Conservation (phyloP, 2,113 vertebrate species). For the Caretta caretta region DNA sequence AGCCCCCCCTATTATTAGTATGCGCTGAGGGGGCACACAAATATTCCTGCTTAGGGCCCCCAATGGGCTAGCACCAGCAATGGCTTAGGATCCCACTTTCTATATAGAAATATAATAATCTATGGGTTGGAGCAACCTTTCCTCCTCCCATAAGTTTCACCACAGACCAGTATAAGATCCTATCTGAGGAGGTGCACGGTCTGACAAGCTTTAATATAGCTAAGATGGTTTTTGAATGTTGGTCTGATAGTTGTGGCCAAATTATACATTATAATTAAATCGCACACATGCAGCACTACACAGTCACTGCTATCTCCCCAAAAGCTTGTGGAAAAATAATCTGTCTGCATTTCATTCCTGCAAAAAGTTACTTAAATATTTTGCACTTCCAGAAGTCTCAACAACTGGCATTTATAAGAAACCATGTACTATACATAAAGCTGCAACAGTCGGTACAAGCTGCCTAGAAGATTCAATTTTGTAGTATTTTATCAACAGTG, state of each 20-base stretch:
- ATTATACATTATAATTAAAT: not conserved
- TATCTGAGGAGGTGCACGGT: not conserved
- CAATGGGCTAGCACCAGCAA: not conserved
- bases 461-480: not conserved
- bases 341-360: not conserved
- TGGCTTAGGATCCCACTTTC: not conserved
- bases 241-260: not conserved
- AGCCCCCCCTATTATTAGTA: not conserved
- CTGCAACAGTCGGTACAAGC: not conserved
- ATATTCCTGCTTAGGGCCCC: not conserved
- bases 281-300: too few relatives aligned
- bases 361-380: not conserved
- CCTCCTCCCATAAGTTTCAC: constrained; percentile 1
- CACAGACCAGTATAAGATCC: constrained; percentile 1
- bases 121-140: not conserved
- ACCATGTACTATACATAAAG: not conserved
- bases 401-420: not conserved
- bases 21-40: not conserved
- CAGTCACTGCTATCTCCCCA: not conserved
- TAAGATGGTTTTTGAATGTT: not conserved
- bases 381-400: not conserved
- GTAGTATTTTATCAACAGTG: not conserved
- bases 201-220: not conserved
- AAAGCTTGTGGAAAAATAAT: not conserved
- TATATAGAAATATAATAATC: not conserved